phyloP scores from a whole-genome alignment of 2,113 vertebrate species.

The Riparia riparia region DNA sequence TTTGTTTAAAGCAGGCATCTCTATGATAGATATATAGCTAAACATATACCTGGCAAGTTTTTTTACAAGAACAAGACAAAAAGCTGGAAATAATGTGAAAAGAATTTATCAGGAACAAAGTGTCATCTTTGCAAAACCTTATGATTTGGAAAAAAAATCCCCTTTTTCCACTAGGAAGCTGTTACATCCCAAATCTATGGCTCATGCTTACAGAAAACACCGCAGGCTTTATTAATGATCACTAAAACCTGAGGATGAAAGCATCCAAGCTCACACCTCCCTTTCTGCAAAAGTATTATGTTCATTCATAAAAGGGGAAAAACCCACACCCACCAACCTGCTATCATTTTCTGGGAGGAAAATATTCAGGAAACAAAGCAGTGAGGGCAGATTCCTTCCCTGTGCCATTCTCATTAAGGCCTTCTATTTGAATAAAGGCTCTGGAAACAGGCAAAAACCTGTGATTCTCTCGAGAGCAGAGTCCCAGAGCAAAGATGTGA shows the following conservation, averaged over 20 bases:
- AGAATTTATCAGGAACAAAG: neutral
- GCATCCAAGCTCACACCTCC: neutral
- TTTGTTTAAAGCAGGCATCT: neutral
- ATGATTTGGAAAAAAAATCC: neutral
- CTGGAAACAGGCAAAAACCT: neutral
- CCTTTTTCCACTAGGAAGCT: neutral
- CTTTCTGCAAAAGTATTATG: neutral
- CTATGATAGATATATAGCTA: neutral
- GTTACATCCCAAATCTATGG: neutral
- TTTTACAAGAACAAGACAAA: neutral
- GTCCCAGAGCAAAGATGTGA: rapidly evolving
- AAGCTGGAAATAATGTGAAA: neutral
- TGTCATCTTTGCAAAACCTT: neutral
- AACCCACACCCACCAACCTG: neutral
- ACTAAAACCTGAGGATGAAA: neutral
- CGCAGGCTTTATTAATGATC: neutral
- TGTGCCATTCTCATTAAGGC: neutral
- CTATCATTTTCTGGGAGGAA: neutral
- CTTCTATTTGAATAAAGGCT: neutral
- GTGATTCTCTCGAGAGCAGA: neutral
- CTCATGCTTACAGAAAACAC: neutral
- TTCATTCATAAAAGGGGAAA: neutral
- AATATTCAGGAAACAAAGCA: neutral
- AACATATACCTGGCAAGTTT: neutral
- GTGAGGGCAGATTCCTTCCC: neutral